Evolutionary conservation across 1,140 invertebrate species (phyloP), one percentile per base, ranked within the genome.

Genomic region (Anthonomus grandis): DNA sequence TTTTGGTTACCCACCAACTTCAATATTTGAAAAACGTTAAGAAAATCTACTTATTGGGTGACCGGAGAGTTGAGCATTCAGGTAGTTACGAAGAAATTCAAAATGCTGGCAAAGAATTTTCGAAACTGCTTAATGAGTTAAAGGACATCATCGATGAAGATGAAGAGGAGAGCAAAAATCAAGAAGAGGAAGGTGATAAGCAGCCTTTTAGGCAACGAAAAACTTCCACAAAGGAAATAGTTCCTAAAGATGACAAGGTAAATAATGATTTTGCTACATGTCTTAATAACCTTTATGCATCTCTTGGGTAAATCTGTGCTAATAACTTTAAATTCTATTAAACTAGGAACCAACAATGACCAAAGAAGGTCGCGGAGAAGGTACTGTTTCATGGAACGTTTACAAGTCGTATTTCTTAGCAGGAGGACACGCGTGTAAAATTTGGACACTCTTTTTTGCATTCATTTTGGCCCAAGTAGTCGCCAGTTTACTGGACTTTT

Each of bases 1-100:
- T 95, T 64, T 76, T 93, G 19, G 88, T 92, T 4, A 95, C 91
- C 0, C 91, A 95, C 75, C 91, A 95, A 71, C 71, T 95, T 53
- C 90, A 94, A 69, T 93, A 89, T 66, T 75, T 95, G 3, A 84
- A 86, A 65, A 79, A 83, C 38, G 89, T 89, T 2, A 84, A 91
- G 65, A 64, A 81, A 70, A 83, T 81, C 74, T 81, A 81, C 63
- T 82, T 77, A 31, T 68, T 84, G 58, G 79, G 83, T 45, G 79
- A 85, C 63, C 84, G 84, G 1, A 62, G 75, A 22, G 73, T 85
- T 49, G 75, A 79, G n/a, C 79, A 78, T 2, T 76, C 77, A 19
- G 77, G 76, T 15, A 73, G 66, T 4, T 80, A 72, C 57, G 63
- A 73, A 10, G 68, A 76, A 39, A 49, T 80, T 8, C 60, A 70